Base-by-base conservation (phyloP, 2,888 invertebrate species). In the Ennomos quercinarius region DNA sequence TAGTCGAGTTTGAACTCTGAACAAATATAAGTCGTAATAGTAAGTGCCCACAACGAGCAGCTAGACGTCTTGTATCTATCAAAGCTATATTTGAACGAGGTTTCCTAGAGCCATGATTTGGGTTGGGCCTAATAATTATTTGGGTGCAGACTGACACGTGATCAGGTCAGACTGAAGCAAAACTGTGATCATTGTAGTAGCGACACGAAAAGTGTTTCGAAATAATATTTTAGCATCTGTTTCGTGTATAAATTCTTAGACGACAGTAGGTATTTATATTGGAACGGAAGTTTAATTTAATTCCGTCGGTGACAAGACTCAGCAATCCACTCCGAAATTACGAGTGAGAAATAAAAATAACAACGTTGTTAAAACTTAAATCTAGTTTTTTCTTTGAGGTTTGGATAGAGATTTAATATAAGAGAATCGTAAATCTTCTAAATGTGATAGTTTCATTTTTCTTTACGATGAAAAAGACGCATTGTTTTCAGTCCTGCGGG, bases 221-320 rank as follows among this genome's bases (percentile, higher is more conserved):
- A 63, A 66, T 61, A 64, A 62, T 70, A 64, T 69, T 66, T 63
- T 60, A 73, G 54, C 70, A 77, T 77, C 64, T 77, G 72, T 75
- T 75, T 70, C 68, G 59, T 68, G 44, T 71, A 71, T 72, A 77
- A 73, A 79, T 78, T 77, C 68, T 73, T 74, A 52, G 66, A 60
- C 52, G 74, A 73, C 74, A 76, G 65, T n/a, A n/a, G n/a, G n/a
- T 74, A 68, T 71, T 70, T 73, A 70, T 65, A 64, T 71, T 66
- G 54, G 62, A 72, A 71, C 69, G 68, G 70, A 72, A 71, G 69
- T 74, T 68, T 58, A 70, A 72, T 73, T 66, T 67, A 64, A 73
- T 74, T 71, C 44, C 38, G 61, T 61, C 63, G 60, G 60, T 63
- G 68, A 73, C 68, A 72, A 68, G 57, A 50, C 57, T 63, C 59